Base-by-base conservation (phyloP, 2,797 vertebrate species). In the Poeciliopsis turneri region DNA sequence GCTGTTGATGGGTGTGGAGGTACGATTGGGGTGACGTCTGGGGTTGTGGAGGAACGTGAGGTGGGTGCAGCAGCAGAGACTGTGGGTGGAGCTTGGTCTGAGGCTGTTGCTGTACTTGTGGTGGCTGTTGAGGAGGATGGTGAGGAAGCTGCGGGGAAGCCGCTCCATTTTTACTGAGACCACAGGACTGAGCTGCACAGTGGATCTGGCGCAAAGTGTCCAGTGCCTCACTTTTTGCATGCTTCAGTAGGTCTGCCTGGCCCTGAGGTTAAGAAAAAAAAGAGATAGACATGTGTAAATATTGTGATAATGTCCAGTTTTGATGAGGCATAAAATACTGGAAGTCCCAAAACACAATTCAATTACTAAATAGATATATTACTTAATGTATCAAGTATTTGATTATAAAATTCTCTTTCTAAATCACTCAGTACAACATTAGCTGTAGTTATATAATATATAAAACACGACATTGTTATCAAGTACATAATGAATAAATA, bases 201-300 rank as follows among this genome's bases (percentile, higher is more conserved):
- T 98, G 96, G 92, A 98, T 97, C 95, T 98, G 97, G 86, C 97
- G 96, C 78, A 97, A 92, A 1, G 96, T 98, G 94, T 98, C 97
- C 90, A 97, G 87, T 0, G 97, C 96, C 89, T 98, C 97, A 0
- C 93, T 96, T 93, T 97, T 98, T 66, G 97, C 97, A 0, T 97
- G 97, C 83, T 97, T 97, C 88, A 98, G 94, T 85, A 98, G 94
- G 85, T 98, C 97, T 0, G 97, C 97, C 85, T 98, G 97, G 87
- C 97, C 97, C 97, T 98, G 86, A 78, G 66, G 51, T 0, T 1
- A 28, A 82, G 8, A 79, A 59, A 71, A 4, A 80, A 5, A 70
- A n/a, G 6, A 79, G 23, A 49, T 0, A 72, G 0, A 12, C 0
- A 68, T 46, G 47, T 51, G 72, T 78, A 33, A 74, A 28, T 23